Evolutionary conservation across 2,888 invertebrate genomes (phyloP).

Genomic region (Sminthurides aquaticus): DNA sequence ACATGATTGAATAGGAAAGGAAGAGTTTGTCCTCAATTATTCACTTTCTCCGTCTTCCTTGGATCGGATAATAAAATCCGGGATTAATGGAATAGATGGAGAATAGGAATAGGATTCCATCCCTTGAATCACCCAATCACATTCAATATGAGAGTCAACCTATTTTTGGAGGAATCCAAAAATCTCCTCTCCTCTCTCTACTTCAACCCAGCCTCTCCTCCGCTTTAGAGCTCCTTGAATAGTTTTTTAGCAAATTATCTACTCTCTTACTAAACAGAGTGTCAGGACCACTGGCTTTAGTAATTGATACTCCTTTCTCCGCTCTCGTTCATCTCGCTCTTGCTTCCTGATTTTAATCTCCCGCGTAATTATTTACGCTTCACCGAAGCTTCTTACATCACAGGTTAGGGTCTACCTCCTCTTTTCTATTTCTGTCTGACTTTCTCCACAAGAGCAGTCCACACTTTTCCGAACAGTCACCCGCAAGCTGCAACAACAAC

Average conservation of each 20-base stretch:
- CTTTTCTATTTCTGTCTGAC: no score
- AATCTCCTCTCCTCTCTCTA: no score
- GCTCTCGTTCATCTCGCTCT: background rate
- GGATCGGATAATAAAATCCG: background rate
- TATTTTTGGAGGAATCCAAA: no score
- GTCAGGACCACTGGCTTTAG: background rate
- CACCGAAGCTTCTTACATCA: background rate
- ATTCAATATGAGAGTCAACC: no score
- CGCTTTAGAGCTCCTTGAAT: no score
- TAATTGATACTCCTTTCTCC: background rate
- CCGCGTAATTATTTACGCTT: background rate
- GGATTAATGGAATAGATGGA: background rate
- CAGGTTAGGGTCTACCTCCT: no score
- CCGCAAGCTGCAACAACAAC: background rate
- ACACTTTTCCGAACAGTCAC: background rate
- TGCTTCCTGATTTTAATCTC: background rate
- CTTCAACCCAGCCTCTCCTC: no score
- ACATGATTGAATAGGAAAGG: slow-evolving; percentile 5
- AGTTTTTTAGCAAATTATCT: slow-evolving; percentile 4
- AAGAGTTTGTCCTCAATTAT: slow-evolving; percentile 5
- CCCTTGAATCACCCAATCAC: background rate
- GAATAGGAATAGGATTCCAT: background rate
- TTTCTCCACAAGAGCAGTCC: no score
- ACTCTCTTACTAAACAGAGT: background rate
- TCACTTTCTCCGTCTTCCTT: slow-evolving; percentile 2